Percentiles rank a stretch among this genome's conserved stretches.
Evolutionary conservation across 1,140 invertebrate genomes (phyloP).

Genomic region (Dryas iulia): DNA sequence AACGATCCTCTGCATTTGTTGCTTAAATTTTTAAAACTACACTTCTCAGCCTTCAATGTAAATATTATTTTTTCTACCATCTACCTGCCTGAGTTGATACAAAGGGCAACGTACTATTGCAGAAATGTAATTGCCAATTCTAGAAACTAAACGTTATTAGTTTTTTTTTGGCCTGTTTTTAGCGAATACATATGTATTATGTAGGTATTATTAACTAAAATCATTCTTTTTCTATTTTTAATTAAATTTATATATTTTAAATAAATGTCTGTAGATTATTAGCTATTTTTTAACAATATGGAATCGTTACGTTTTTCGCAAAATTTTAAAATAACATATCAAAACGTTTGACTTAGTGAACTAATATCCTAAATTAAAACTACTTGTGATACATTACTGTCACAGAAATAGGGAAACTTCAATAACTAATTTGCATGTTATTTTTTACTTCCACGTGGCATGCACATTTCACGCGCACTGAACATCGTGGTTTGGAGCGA

Average conservation of each 20-base stretch:
- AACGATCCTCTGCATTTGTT: conserved; percentile 6
- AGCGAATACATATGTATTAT: too few relatives aligned
- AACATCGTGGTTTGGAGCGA: conserved; percentile 21
- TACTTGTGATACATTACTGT: background rate
- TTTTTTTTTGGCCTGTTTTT: too few relatives aligned
- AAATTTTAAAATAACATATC: too few relatives aligned
- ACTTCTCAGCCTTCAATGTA: background rate
- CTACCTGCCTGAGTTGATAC: background rate
- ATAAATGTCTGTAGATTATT: too few relatives aligned
- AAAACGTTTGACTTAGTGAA: too few relatives aligned
- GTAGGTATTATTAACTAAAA: too few relatives aligned
- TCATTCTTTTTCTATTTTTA: too few relatives aligned
- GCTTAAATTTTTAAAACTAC: background rate
- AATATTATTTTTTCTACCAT: background rate
- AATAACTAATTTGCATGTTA: conserved; percentile 17
- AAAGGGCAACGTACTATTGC: background rate
- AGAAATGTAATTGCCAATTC: background rate
- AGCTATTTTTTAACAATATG: too few relatives aligned
- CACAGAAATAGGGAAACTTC: conserved; percentile 12
- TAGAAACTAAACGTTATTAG: background rate
- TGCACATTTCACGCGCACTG: conserved; percentile 27
- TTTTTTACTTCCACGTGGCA: conserved; percentile 21
- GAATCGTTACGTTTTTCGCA: too few relatives aligned
- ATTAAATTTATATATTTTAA: too few relatives aligned
- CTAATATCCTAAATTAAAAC: background rate